Percentiles rank a stretch among this genome's conserved stretches.
Conservation (phyloP, 2,797 vertebrate species). For the Phoebastria nigripes region DNA sequence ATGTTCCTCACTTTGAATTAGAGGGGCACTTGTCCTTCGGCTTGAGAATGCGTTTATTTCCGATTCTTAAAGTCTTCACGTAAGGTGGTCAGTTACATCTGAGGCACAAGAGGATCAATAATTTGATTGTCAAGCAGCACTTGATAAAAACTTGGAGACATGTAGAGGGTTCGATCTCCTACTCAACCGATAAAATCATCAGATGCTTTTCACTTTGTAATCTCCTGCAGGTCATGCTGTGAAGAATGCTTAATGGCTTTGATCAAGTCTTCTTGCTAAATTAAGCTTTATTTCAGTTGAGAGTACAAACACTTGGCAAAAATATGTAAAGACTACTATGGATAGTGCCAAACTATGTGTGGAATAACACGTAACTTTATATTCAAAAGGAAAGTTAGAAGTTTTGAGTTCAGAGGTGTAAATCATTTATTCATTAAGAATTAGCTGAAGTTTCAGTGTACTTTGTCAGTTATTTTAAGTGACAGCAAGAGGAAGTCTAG, state of each 20-base stretch:
- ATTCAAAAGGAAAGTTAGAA: neutral
- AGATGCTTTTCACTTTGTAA: neutral
- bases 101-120: too few relatives aligned
- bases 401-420: neutral
- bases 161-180: neutral
- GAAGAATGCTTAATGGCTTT: neutral
- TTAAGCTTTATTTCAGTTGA: neutral
- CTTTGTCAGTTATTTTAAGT: neutral
- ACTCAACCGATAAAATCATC: neutral
- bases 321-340: rapidly evolving
- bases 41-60: neutral
- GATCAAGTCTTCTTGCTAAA: neutral
- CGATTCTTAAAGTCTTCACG: rapidly evolving
- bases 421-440: neutral
- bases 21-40: rapidly evolving
- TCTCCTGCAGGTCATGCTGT: neutral
- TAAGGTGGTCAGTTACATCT: neutral
- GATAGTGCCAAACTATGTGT: neutral
- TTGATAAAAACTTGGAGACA: neutral
- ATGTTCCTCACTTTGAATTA: neutral
- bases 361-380: neutral
- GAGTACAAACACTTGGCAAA: neutral
- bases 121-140: neutral
- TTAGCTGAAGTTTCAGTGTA: neutral
- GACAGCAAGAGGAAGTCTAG: neutral